Evolutionary conservation across 2,113 vertebrate species (phyloP).

Genomic region (Loxodonta africana): DNA sequence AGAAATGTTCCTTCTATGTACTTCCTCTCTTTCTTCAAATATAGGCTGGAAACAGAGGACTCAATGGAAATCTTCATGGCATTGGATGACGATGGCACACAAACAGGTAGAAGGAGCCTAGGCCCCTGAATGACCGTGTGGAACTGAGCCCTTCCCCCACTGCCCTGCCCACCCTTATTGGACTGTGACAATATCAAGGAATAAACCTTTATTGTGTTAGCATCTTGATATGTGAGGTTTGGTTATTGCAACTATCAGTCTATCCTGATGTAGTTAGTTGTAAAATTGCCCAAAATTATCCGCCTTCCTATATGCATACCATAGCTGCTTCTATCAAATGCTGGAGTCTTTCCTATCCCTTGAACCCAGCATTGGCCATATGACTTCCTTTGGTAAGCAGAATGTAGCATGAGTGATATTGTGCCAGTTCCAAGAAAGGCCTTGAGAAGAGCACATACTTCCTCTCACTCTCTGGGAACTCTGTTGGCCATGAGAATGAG

Average conservation of each 20-base stretch:
- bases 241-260: constrained; percentile 30
- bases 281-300: constrained; percentile 45
- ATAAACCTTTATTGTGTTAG: constrained; percentile 22
- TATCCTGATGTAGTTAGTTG: background rate
- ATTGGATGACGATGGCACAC: background rate
- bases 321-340: constrained; percentile 27
- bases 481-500: background rate
- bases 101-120: background rate
- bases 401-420: constrained; percentile 32
- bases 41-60: background rate
- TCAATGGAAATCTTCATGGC: background rate
- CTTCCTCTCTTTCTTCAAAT: background rate
- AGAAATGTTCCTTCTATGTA: background rate
- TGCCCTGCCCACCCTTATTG: background rate
- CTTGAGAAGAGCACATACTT: constrained; percentile 4
- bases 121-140: background rate
- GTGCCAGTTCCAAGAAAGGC: constrained; percentile 18
- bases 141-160: background rate
- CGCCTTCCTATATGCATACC: background rate
- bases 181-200: constrained; percentile 31
- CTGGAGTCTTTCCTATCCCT: constrained; percentile 36
- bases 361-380: background rate
- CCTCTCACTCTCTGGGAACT: constrained; percentile 20
- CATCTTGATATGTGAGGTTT: background rate
- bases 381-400: constrained; percentile 29